Evolutionary conservation across 2,113 vertebrate species (phyloP).

Genomic region (Proteles cristata): DNA sequence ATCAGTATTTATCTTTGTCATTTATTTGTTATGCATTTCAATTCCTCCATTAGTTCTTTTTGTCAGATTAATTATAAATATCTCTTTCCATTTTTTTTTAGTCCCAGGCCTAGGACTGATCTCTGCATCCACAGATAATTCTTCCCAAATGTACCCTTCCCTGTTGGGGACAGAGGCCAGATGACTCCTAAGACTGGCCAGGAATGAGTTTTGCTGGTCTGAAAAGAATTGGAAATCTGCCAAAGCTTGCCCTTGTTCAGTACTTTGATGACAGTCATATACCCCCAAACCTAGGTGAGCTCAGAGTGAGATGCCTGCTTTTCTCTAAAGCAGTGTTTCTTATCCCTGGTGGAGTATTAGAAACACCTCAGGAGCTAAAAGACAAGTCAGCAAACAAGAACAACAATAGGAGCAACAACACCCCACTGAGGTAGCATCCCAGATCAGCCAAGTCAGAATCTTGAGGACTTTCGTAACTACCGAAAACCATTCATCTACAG

Average conservation of each 20-base stretch:
- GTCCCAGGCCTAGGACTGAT: slow-evolving; percentile 40
- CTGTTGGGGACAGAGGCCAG: neutral
- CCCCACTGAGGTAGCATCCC: neutral
- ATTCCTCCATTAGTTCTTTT: slow-evolving; percentile 37
- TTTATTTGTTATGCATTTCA: slow-evolving; percentile 41
- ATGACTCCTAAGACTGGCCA: neutral
- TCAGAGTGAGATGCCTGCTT: neutral
- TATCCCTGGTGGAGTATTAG: neutral
- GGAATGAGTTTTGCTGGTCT: neutral
- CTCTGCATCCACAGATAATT: slow-evolving; percentile 19
- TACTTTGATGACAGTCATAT: too few species aligned
- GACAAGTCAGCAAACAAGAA: neutral
- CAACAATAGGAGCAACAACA: neutral
- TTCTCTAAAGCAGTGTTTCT: neutral
- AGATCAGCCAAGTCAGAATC: neutral
- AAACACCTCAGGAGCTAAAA: neutral
- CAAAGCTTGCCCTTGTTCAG: neutral
- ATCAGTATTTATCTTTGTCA: slow-evolving; percentile 3
- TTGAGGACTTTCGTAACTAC: rapidly evolving
- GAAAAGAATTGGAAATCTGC: neutral
- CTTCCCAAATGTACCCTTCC: neutral
- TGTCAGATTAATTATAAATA: slow-evolving; percentile 53
- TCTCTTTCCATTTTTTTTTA: slow-evolving; percentile 12
- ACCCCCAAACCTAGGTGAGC: neutral
- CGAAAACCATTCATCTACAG: neutral